Conservation (phyloP, 92 coral and sea anemone genomes). For the Heteractis magnifica region DNA sequence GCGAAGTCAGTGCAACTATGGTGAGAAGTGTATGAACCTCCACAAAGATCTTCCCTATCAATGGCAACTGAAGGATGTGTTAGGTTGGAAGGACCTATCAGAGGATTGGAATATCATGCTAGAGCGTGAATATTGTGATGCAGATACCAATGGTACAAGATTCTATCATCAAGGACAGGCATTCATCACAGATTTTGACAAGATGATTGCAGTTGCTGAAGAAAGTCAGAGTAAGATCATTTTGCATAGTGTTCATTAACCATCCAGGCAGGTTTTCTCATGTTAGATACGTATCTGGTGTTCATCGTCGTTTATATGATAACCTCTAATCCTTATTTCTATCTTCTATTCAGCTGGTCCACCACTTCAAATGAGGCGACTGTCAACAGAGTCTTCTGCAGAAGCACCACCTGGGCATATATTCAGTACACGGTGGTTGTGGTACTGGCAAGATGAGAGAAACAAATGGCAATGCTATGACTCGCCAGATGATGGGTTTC, state of each 20-base stretch:
- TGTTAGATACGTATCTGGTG: neutral
- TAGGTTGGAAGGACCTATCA: slow-evolving; percentile 59
- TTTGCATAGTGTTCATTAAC: too few relatives aligned
- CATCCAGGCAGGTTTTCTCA: too few relatives aligned
- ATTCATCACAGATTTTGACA: slow-evolving; percentile 38
- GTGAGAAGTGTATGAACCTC: slow-evolving; percentile 53
- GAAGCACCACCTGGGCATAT: slow-evolving; percentile 82
- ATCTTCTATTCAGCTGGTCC: neutral
- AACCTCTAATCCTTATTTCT: neutral
- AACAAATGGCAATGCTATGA: slow-evolving; percentile 86
- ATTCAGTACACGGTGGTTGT: slow-evolving; percentile 81
- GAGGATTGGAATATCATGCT: slow-evolving; percentile 53
- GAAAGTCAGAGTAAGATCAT: neutral
- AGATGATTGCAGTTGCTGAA: slow-evolving; percentile 51
- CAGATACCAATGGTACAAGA: neutral
- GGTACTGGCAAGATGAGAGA: slow-evolving; percentile 93
- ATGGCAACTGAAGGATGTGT: slow-evolving; percentile 63
- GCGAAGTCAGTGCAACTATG: slow-evolving; percentile 87
- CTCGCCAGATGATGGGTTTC: slow-evolving; percentile 62
- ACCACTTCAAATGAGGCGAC: slow-evolving; percentile 46
- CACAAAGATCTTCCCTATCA: slow-evolving; percentile 85
- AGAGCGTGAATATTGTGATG: slow-evolving; percentile 64
- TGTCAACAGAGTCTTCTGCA: slow-evolving; percentile 85
- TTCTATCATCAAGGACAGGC: slow-evolving; percentile 18
- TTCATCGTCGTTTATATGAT: too few relatives aligned